Base-by-base conservation (phyloP, 2,113 vertebrate genomes). In the Egretta garzetta region DNA sequence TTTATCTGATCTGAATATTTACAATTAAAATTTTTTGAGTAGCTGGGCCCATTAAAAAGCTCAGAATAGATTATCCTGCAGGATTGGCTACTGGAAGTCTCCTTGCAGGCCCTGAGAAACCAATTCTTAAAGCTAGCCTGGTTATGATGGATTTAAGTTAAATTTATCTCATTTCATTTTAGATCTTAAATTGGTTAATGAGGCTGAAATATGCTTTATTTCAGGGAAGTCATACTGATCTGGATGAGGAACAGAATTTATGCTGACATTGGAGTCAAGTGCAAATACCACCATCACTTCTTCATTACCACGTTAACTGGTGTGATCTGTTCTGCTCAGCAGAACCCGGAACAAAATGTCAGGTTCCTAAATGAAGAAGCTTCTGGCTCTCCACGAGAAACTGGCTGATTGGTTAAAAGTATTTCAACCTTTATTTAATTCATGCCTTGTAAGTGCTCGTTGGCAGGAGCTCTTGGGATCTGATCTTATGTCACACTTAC, bases 401-500 rank as follows among this genome's bases (percentile, higher is more conserved):
- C 79, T 0, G 5, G 55, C 74, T 91, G 93, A 95, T 94, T 96
- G 96, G 94, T 76, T 96, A 92, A 94, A 97, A 97, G 95, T 95
- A 74, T 88, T 95, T 95, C 96, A 97, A 88, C 96, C 94, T 96
- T 96, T 96, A 92, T 96, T 97, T 97, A 96, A 97, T 96, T 95
- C 96, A 90, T 94, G 96, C 86, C 90, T 96, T 96, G 74, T 67
- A 94, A 96, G 88, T 95, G 92, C 94, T 95, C 91, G 89, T 96
- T 96, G 96, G 95, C 95, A 95, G 90, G 64, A 96, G 74, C 96
- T 96, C 86, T 76, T 35, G 86, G 95, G 96, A 97, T 97, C 95
- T 97, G 86, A 95, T 96, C 94, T 96, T 87, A 83, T 87, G 96
- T 96, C 96, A 85, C 93, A 94, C 79, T 94, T 94, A 93, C 74